A percentile compares a stretch with the other conserved stretches of the same genome.
Evolutionary conservation across 2,888 invertebrate genomes (phyloP).

Genomic region (Limenitis arthemis): DNA sequence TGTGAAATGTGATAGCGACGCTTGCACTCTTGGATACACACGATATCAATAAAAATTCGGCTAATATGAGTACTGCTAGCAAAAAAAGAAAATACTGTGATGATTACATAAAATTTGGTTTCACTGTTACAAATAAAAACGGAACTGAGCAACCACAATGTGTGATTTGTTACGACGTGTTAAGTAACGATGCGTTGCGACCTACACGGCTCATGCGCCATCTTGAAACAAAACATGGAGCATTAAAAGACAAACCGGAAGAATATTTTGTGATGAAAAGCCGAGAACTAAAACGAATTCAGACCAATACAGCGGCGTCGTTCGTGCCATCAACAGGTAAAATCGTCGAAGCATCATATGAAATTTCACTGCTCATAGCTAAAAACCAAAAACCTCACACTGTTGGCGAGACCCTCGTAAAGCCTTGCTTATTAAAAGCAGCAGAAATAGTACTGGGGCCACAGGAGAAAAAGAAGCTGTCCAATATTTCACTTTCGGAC

Average conservation of each 20-base stretch:
- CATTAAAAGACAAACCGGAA: background rate
- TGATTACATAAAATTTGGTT: background rate
- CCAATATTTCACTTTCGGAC: slow-evolving; percentile 19
- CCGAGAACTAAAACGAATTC: slow-evolving; percentile 2
- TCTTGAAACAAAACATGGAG: slow-evolving; percentile 4
- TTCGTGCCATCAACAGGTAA: slow-evolving; percentile 8
- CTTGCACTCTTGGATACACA: too few relatives aligned
- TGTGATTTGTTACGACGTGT: background rate
- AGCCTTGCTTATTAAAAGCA: slow-evolving; percentile 24
- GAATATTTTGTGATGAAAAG: slow-evolving; percentile 1
- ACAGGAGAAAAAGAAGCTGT: slow-evolving; percentile 19
- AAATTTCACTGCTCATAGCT: slow-evolving; percentile 13
- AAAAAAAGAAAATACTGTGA: background rate
- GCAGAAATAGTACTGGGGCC: slow-evolving; percentile 18
- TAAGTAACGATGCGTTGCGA: background rate
- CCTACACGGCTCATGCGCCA: background rate
- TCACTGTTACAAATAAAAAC: background rate
- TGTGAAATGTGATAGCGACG: too few relatives aligned
- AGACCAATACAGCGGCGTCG: slow-evolving; percentile 5
- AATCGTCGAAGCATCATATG: slow-evolving; percentile 14
- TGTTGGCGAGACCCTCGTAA: slow-evolving; percentile 23
- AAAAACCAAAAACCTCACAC: slow-evolving; percentile 22
- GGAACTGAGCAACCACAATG: background rate
- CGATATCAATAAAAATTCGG: too few relatives aligned
- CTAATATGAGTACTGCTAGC: too few relatives aligned